Percentiles rank a stretch among this genome's conserved stretches.
phyloP scores from a whole-genome alignment of 2,113 vertebrate genomes.

The Desmodus rotundus region DNA sequence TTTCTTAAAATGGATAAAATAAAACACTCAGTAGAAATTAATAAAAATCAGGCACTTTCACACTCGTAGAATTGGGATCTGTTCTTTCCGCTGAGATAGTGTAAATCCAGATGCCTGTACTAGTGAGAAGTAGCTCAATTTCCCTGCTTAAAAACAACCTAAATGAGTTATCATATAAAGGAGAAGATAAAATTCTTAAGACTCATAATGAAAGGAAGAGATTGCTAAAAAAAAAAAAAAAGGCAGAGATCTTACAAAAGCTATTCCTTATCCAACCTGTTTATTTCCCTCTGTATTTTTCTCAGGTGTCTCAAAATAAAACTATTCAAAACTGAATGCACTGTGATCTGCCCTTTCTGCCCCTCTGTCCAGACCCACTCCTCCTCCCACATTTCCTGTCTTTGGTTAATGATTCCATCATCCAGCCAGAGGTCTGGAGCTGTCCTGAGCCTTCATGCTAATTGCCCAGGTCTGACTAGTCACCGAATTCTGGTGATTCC shows the following conservation, averaged over 20 bases:
- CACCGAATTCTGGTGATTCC: background rate
- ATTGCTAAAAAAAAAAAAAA: background rate
- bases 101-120: background rate
- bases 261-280: background rate
- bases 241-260: background rate
- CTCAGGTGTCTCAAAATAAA: background rate
- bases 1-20: constrained; percentile 29
- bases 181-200: constrained; percentile 37
- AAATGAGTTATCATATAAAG: constrained; percentile 3
- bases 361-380: background rate
- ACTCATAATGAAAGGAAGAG: constrained; percentile 18
- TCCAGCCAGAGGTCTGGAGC: background rate
- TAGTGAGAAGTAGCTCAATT: background rate
- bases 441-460: background rate
- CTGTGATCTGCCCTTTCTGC: background rate
- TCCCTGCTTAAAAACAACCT: constrained; percentile 30
- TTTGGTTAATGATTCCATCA: background rate
- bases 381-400: background rate
- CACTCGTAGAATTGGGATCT: background rate
- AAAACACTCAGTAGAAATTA: background rate
- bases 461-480: background rate
- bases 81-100: constrained; percentile 21
- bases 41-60: background rate
- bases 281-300: background rate
- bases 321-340: background rate